phyloP scores from a whole-genome alignment of 2,113 vertebrate species.

The Elgaria multicarinata region DNA sequence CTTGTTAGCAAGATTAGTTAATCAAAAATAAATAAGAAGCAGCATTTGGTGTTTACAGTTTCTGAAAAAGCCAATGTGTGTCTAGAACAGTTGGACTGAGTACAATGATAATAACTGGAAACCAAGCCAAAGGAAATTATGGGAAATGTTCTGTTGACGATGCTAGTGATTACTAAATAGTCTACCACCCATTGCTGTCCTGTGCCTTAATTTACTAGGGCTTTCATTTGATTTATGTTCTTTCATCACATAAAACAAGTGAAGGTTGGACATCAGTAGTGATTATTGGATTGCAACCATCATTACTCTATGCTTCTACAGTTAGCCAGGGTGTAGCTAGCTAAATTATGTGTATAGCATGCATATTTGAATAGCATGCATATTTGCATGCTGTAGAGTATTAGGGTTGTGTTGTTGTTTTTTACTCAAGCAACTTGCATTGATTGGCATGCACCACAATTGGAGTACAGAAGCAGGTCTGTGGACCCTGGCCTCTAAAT shows the following conservation, averaged over 20 bases:
- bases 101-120: conserved; percentile 53
- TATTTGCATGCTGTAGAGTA: not conserved
- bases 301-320: not conserved
- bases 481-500: not conserved
- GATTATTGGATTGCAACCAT: not conserved
- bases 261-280: not conserved
- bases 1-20: conserved; percentile 62
- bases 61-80: conserved; percentile 55
- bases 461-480: not conserved
- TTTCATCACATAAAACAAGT: not conserved
- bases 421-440: not conserved
- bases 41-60: conserved; percentile 66
- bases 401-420: no score
- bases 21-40: conserved; percentile 63
- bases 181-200: not conserved
- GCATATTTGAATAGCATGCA: not conserved
- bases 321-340: not conserved
- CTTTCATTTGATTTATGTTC: not conserved
- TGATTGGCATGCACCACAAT: not conserved
- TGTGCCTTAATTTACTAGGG: not conserved
- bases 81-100: conserved; percentile 68
- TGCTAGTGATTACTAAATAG: not conserved
- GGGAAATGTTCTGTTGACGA: not conserved
- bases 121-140: conserved; percentile 33
- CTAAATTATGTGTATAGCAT: not conserved